phyloP scores from a whole-genome alignment of 1,140 invertebrate species.

The Apis cerana region DNA sequence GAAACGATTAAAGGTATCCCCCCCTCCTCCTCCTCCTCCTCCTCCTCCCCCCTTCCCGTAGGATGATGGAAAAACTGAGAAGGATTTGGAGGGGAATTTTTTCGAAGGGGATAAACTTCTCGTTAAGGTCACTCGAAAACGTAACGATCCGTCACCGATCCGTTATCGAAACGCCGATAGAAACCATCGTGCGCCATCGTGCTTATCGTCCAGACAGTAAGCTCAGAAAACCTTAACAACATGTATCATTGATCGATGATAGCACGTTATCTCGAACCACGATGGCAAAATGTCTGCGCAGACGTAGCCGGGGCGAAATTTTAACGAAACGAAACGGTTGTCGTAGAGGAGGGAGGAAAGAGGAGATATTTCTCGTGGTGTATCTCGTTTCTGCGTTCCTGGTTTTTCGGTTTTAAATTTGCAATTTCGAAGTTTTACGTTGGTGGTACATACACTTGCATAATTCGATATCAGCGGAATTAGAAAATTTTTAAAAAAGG shows the following conservation, averaged over 20 bases:
- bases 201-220: conserved; percentile 9
- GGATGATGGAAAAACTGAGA: background rate
- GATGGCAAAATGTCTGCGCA: background rate
- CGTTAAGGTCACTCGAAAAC: background rate
- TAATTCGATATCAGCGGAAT: too few species aligned
- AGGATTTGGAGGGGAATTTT: background rate
- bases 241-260: conserved; percentile 28
- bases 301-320: background rate
- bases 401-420: too few species aligned
- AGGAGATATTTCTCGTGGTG: background rate
- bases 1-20: background rate
- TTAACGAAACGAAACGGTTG: background rate
- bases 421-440: too few species aligned
- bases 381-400: background rate
- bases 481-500: too few species aligned
- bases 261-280: conserved; percentile 9
- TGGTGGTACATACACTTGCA: too few species aligned
- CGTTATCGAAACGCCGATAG: background rate
- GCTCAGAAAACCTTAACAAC: conserved; percentile 15
- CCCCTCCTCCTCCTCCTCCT: background rate
- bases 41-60: accelerated
- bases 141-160: background rate
- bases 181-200: background rate
- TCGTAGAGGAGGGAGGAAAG: background rate
- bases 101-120: background rate